These are phyloP conservation scores for Vipera latastei DNA, from an alignment of 2,797 vertebrate genomes.

Conservation along the genomic window DNA sequence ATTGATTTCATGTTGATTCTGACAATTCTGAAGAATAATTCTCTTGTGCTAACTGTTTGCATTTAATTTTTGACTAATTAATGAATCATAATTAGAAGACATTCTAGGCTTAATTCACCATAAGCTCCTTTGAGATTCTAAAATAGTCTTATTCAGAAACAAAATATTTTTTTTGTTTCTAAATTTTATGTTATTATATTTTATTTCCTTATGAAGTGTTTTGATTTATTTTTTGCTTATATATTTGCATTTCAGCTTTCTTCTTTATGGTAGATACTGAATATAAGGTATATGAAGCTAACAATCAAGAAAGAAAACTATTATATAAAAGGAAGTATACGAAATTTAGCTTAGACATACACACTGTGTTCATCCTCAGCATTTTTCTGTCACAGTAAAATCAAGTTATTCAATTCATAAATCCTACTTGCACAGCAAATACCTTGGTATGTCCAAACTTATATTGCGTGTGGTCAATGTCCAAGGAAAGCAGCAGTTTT, in stretches of 20 bases:
- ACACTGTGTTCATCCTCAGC: background rate
- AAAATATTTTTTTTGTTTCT: background rate
- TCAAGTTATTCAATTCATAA: background rate
- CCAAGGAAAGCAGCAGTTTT: constrained; percentile 84
- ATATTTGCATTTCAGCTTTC: background rate
- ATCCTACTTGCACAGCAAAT: background rate
- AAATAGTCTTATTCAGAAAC: background rate
- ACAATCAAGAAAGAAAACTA: accelerated
- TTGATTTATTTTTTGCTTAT: background rate
- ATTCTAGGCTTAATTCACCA: background rate
- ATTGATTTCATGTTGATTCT: background rate
- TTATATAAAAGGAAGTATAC: background rate
- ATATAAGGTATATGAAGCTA: background rate
- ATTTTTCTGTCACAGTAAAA: background rate
- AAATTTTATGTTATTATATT: background rate
- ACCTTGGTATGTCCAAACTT: constrained; percentile 94
- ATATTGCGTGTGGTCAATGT: constrained; percentile 85
- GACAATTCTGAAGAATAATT: background rate
- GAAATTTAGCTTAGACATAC: background rate
- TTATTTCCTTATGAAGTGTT: background rate
- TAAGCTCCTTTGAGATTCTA: background rate
- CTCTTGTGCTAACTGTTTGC: background rate
- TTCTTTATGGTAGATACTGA: background rate
- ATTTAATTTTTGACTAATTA: background rate
- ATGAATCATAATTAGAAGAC: background rate